Evolutionary conservation across 1,140 invertebrate species (phyloP).

Genomic region (Agrypnia vestita): DNA sequence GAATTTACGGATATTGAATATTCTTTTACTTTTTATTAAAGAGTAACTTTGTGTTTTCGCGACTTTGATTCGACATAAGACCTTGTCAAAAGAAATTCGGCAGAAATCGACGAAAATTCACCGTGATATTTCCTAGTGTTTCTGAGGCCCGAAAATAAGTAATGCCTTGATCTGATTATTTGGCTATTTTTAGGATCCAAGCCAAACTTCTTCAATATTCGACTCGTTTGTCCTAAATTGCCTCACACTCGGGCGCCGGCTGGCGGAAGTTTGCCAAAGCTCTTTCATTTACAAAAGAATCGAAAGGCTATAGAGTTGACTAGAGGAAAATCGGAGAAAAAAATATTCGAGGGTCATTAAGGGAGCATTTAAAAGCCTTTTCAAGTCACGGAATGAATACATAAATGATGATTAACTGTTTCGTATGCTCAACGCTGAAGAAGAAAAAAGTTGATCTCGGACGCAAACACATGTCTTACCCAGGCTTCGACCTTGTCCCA

Average conservation of each 20-base stretch:
- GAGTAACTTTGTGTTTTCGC: no score
- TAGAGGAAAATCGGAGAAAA: constrained; percentile 11
- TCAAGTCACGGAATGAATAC: constrained; percentile 20
- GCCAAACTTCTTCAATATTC: no score
- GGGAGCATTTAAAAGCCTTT: not conserved
- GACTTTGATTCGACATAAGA: no score
- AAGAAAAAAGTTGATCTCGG: not conserved
- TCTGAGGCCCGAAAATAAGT: no score
- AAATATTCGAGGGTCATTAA: constrained; percentile 4
- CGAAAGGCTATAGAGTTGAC: constrained; percentile 5
- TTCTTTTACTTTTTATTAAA: no score
- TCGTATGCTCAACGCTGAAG: not conserved
- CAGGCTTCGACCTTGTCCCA: not conserved
- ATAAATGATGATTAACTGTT: constrained; percentile 9
- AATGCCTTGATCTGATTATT: no score
- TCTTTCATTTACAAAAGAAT: constrained; percentile 16
- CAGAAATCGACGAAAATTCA: no score
- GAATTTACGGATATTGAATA: no score
- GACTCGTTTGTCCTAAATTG: constrained; percentile 12
- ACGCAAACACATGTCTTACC: not conserved
- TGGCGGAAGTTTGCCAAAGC: constrained; percentile 9
- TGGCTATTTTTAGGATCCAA: no score
- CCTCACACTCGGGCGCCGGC: not conserved
- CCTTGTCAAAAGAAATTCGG: no score
- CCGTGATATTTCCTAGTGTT: no score